A percentile compares a stretch with the other conserved stretches of the same genome.
phyloP scores from a whole-genome alignment of 2,888 invertebrate species.

The Luperina testacea region DNA sequence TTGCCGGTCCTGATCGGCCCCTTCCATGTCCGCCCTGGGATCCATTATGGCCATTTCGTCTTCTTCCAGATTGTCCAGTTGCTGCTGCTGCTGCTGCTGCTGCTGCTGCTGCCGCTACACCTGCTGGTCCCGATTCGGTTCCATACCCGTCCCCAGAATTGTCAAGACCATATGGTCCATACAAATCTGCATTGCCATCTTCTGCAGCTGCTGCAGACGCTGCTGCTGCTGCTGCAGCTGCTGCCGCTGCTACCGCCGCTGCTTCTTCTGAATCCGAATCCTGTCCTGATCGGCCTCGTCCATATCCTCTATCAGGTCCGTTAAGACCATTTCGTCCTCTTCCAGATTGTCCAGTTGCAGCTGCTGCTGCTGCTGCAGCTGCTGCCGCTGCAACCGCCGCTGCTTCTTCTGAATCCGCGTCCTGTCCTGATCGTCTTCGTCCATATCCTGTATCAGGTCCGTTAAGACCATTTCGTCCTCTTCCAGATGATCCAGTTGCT shows the following conservation, averaged over 20 bases:
- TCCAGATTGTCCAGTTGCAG: not conserved
- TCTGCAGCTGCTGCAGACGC: not conserved
- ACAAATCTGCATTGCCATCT: too few relatives aligned
- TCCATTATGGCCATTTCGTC: accelerated
- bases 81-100: not conserved
- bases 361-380: not conserved
- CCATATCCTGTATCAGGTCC: not conserved
- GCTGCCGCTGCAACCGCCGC: too few relatives aligned
- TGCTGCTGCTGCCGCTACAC: not conserved
- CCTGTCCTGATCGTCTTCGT: too few relatives aligned
- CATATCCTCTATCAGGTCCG: not conserved
- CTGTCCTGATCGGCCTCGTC: not conserved
- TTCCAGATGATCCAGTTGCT: not conserved
- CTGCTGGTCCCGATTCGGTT: too few relatives aligned
- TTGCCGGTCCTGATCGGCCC: not conserved
- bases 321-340: not conserved
- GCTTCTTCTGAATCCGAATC: not conserved
- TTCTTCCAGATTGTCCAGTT: too few relatives aligned
- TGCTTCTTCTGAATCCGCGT: too few relatives aligned
- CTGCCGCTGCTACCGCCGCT: not conserved
- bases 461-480: not conserved
- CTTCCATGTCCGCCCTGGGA: accelerated
- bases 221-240: not conserved
- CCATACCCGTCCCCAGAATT: too few relatives aligned
- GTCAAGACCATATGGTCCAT: too few relatives aligned